These are phyloP conservation scores for Amphipyra berbera DNA, from an alignment of 2,888 invertebrate genomes.

Conservation along the genomic window DNA sequence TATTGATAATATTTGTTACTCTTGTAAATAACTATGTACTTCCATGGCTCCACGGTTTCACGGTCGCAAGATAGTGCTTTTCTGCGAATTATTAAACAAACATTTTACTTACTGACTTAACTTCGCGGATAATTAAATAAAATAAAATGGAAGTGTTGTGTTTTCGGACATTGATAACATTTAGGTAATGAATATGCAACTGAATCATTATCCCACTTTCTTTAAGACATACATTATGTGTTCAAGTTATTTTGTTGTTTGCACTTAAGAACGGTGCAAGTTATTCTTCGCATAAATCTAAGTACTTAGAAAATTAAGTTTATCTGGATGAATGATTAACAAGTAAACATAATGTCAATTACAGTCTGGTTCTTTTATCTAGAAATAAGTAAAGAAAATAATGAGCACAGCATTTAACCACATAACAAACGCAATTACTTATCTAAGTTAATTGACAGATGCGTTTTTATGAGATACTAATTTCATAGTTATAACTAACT, in stretches of 20 bases:
- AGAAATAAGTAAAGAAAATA: too few species aligned
- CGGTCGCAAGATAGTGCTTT: constrained; percentile 19
- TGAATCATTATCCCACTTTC: constrained; percentile 28
- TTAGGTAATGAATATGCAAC: constrained; percentile 27
- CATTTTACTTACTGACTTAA: neutral
- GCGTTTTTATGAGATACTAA: constrained; percentile 7
- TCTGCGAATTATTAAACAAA: constrained; percentile 4
- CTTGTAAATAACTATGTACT: constrained; percentile 18
- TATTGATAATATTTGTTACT: constrained; percentile 27
- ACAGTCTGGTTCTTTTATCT: too few species aligned
- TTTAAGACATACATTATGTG: constrained; percentile 13
- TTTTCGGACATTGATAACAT: constrained; percentile 21
- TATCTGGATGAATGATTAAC: too few species aligned
- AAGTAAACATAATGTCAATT: too few species aligned
- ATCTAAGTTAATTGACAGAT: neutral
- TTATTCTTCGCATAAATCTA: neutral
- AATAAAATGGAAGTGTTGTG: constrained; percentile 16
- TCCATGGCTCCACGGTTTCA: constrained; percentile 5
- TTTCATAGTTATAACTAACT: constrained; percentile 23
- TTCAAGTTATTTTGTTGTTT: constrained; percentile 18
- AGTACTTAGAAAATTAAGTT: too few species aligned
- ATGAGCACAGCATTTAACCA: too few species aligned
- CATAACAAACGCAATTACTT: too few species aligned
- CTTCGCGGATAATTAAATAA: constrained; percentile 3
- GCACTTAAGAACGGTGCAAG: constrained; percentile 2